A percentile compares a stretch with the other conserved stretches of the same genome.
Conservation (phyloP, 2,888 invertebrate genomes). For the Parnassius glacialis region DNA sequence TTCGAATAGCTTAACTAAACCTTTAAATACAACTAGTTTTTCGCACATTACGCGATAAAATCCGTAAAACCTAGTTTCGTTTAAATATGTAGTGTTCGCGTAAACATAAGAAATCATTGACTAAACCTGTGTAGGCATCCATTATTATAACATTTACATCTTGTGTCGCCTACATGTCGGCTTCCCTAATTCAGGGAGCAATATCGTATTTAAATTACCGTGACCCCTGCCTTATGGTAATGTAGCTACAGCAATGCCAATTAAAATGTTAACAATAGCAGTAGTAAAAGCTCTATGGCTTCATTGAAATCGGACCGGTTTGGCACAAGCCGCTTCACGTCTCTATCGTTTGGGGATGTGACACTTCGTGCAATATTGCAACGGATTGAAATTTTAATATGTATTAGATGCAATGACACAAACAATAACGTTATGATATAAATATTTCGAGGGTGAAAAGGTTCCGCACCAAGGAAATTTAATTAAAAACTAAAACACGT, state of each 20-base stretch:
- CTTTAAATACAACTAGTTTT: too few relatives aligned
- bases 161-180: constrained; percentile 8
- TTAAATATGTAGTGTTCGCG: too few relatives aligned
- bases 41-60: too few relatives aligned
- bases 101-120: too few relatives aligned
- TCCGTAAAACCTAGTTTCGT: too few relatives aligned
- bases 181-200: constrained; percentile 37
- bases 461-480: constrained; percentile 5
- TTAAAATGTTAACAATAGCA: constrained; percentile 73
- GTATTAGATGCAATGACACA: constrained; percentile 36
- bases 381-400: constrained; percentile 37
- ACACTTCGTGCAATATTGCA: constrained; percentile 29
- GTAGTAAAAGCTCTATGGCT: constrained; percentile 49
- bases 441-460: constrained; percentile 14
- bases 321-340: constrained; percentile 44
- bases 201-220: constrained; percentile 16
- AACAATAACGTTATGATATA: constrained; percentile 27
- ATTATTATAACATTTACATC: not conserved
- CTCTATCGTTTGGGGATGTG: constrained; percentile 18
- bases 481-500: constrained; percentile 11
- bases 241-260: constrained; percentile 56
- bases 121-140: not conserved
- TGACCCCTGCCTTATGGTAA: constrained; percentile 57
- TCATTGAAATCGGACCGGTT: constrained; percentile 65
- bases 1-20: too few relatives aligned